These are phyloP conservation scores for Thumatha senex DNA, from an alignment of 2,888 invertebrate genomes.

Conservation along the genomic window DNA sequence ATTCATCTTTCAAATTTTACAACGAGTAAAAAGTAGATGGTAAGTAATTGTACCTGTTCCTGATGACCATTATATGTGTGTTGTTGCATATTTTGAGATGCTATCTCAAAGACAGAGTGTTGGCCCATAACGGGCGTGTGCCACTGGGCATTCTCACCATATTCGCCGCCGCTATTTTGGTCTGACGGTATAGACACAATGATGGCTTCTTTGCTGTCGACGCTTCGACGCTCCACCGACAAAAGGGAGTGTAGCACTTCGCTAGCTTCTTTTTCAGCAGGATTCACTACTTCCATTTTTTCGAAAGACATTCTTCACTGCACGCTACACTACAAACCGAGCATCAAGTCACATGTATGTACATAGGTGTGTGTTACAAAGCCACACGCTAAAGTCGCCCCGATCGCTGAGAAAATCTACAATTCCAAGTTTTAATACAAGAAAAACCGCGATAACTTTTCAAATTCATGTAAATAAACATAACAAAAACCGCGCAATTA, in stretches of 20 bases:
- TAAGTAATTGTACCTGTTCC: conserved; percentile 62
- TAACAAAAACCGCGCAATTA: conserved; percentile 84
- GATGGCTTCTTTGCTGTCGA: conserved; percentile 81
- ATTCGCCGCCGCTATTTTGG: conserved; percentile 75
- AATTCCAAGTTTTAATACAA: conserved; percentile 58
- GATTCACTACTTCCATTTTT: conserved; percentile 86
- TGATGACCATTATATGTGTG: conserved; percentile 78
- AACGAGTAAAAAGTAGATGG: background rate
- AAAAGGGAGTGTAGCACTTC: conserved; percentile 87
- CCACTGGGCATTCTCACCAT: conserved; percentile 84
- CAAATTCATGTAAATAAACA: conserved; percentile 84
- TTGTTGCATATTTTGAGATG: conserved; percentile 70
- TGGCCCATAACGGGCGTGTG: conserved; percentile 85
- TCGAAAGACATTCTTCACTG: conserved; percentile 74
- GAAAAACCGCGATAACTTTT: conserved; percentile 82
- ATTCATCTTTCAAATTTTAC: background rate
- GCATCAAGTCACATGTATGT: conserved; percentile 78
- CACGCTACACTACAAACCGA: conserved; percentile 74
- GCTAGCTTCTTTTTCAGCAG: conserved; percentile 88
- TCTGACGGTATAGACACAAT: conserved; percentile 75
- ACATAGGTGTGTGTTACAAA: conserved; percentile 76
- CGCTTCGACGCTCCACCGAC: conserved; percentile 86
- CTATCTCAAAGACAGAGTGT: conserved; percentile 78
- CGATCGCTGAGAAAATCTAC: conserved; percentile 54
- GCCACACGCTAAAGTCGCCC: conserved; percentile 72